These are phyloP conservation scores for Mohoua ochrocephala DNA, from an alignment of 2,113 vertebrate genomes.

Conservation along the genomic window DNA sequence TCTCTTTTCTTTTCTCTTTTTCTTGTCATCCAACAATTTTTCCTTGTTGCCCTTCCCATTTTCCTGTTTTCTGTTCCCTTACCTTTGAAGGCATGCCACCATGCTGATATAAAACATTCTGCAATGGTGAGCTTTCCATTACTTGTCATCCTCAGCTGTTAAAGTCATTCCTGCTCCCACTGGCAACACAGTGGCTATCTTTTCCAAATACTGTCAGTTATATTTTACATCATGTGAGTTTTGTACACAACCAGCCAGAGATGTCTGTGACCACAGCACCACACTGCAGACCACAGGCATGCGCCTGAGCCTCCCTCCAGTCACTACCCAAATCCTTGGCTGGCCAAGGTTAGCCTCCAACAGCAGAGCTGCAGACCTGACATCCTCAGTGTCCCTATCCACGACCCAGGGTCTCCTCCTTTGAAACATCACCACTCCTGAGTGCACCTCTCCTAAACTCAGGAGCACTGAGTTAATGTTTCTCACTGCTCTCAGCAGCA, in stretches of 20 bases:
- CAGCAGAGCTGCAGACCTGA: not conserved
- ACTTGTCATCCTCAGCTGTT: not conserved
- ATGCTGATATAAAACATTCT: not conserved
- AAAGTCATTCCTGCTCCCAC: not conserved
- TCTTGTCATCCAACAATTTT: not conserved
- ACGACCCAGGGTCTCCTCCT: not conserved
- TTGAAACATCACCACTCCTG: not conserved
- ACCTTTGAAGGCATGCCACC: not conserved
- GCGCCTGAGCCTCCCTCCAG: not conserved
- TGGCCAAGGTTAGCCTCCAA: not conserved
- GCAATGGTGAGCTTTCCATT: not conserved
- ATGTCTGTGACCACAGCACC: not conserved
- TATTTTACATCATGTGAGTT: not conserved
- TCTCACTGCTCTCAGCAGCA: not conserved
- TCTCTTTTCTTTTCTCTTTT: not conserved
- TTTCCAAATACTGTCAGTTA: not conserved
- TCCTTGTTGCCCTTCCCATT: not conserved
- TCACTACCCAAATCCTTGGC: fast-evolving
- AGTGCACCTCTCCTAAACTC: not conserved
- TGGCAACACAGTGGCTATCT: not conserved
- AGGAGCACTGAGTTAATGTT: not conserved
- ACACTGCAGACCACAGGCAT: not conserved
- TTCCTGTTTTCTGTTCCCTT: not conserved
- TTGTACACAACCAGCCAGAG: not conserved
- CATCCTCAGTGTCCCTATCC: not conserved